Conservation (phyloP, 2,113 vertebrate species). For the Tachycineta bicolor region DNA sequence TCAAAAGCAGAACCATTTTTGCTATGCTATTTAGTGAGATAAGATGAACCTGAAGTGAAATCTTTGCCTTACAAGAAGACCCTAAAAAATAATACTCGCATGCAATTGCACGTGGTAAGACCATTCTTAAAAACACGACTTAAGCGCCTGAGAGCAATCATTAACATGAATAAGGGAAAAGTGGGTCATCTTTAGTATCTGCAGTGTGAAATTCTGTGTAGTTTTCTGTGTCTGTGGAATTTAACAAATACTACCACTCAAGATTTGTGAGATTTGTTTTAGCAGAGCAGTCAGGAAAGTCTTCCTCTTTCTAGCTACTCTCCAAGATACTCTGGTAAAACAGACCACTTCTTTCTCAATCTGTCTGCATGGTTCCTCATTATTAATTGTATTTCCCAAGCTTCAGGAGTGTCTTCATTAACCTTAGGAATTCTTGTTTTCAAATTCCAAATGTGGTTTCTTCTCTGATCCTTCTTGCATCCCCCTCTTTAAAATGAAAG, state of each 20-base stretch:
- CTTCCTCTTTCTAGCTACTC: constrained; percentile 9
- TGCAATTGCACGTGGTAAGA: background rate
- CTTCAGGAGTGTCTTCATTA: constrained; percentile 47
- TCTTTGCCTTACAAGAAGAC: background rate
- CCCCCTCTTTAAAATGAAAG: constrained; percentile 59
- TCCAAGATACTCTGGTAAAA: constrained; percentile 1
- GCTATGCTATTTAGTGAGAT: background rate
- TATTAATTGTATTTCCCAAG: constrained; percentile 48
- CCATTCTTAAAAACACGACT: background rate
- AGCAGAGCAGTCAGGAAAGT: background rate
- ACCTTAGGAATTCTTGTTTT: constrained; percentile 51
- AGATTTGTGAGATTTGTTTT: background rate
- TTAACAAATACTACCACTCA: background rate
- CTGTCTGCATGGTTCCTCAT: background rate
- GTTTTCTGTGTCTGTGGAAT: constrained; percentile 10
- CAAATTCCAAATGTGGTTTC: constrained; percentile 44
- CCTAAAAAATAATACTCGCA: background rate
- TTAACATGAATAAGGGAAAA: background rate
- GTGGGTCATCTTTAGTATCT: background rate
- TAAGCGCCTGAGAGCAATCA: background rate
- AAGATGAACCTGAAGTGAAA: background rate
- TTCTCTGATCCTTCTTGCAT: constrained; percentile 51
- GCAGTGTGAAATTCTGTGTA: background rate
- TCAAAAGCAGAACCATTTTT: background rate
- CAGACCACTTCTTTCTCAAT: constrained; percentile 34